Evolutionary conservation across 2,113 vertebrate species (phyloP).

Genomic region (Melozone crissalis): DNA sequence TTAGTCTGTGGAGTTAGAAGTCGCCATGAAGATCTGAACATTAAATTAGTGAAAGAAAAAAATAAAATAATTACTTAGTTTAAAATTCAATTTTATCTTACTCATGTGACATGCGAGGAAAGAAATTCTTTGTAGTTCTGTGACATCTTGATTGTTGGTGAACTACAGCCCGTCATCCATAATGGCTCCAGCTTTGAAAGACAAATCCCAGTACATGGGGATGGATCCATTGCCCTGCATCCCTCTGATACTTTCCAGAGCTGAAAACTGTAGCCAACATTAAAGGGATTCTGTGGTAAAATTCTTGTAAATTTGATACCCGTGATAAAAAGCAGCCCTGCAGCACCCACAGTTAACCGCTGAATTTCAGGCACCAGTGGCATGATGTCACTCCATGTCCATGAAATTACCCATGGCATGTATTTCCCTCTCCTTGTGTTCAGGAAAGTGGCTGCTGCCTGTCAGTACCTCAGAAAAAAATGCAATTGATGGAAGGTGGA

Average conservation of each 20-base stretch:
- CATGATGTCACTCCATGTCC: background rate
- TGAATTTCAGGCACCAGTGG: slow-evolving; percentile 16
- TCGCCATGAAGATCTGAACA: background rate
- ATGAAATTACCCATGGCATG: background rate
- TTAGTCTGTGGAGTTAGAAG: background rate
- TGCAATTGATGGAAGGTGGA: background rate
- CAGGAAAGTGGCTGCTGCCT: background rate
- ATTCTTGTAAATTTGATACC: slow-evolving; percentile 50
- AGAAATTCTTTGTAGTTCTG: background rate
- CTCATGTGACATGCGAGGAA: background rate
- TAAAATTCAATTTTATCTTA: background rate
- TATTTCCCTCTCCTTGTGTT: background rate
- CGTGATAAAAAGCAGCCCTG: slow-evolving; percentile 20
- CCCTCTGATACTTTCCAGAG: slow-evolving; percentile 41
- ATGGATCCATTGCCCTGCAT: background rate
- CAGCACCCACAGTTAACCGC: background rate
- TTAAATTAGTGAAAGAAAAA: background rate
- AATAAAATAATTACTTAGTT: background rate
- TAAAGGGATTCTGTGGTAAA: slow-evolving; percentile 51
- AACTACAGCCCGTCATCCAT: background rate
- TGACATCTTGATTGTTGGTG: background rate
- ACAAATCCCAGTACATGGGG: background rate
- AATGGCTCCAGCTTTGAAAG: background rate
- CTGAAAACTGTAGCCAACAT: slow-evolving; percentile 5
- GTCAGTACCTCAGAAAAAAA: background rate